These are phyloP conservation scores for Drosophila bocki DNA, from an alignment of 1,140 invertebrate genomes.

Conservation along the genomic window DNA sequence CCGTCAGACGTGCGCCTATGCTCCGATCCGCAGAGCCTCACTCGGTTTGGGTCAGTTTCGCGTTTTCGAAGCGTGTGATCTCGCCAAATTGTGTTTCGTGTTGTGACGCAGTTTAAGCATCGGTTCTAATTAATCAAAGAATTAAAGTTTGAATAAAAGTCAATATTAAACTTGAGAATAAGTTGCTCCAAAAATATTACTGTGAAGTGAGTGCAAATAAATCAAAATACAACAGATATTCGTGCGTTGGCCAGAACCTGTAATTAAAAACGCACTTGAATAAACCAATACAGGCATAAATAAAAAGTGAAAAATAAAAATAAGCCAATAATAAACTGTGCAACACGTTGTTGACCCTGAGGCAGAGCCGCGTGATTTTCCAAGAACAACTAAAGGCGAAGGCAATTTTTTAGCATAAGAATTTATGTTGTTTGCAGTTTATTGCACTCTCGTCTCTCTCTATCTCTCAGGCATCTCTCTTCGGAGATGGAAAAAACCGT, in stretches of 20 bases:
- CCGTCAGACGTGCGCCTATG: slow-evolving; percentile 59
- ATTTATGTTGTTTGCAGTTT: slow-evolving; percentile 52
- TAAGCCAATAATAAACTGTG: slow-evolving; percentile 22
- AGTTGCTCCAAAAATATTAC: slow-evolving; percentile 20
- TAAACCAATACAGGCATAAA: slow-evolving; percentile 29
- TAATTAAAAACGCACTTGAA: slow-evolving; percentile 71
- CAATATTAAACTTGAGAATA: slow-evolving; percentile 1
- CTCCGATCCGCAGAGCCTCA: slow-evolving; percentile 21
- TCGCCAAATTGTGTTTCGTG: slow-evolving; percentile 8
- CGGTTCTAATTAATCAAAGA: slow-evolving; percentile 18
- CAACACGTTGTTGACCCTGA: slow-evolving; percentile 70
- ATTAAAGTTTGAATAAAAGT: background rate
- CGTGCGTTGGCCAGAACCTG: slow-evolving; percentile 61
- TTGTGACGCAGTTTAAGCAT: slow-evolving; percentile 22
- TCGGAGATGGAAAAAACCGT: slow-evolving; percentile 32
- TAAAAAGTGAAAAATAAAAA: slow-evolving; percentile 10
- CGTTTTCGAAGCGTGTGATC: slow-evolving; percentile 22
- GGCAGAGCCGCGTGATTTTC: slow-evolving; percentile 54
- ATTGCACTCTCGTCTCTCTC: slow-evolving; percentile 23
- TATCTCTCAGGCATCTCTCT: background rate
- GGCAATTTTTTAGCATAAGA: slow-evolving; percentile 59
- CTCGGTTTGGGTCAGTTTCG: slow-evolving; percentile 36
- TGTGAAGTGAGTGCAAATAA: slow-evolving; percentile 47
- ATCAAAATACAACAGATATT: slow-evolving; percentile 18
- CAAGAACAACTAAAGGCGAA: slow-evolving; percentile 44